phyloP scores from a whole-genome alignment of 1,140 invertebrate species.

The Vanessa atalanta region DNA sequence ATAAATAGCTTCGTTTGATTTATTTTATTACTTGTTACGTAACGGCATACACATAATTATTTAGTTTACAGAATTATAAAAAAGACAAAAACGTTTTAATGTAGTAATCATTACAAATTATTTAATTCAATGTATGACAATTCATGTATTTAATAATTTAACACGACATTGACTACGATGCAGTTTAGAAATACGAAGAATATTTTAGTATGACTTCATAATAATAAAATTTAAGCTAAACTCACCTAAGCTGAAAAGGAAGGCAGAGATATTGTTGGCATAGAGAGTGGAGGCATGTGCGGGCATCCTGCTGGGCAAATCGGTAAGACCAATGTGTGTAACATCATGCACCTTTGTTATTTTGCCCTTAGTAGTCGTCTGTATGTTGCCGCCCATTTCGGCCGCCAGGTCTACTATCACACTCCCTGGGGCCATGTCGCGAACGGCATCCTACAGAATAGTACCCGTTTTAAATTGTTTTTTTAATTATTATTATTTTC shows the following conservation, averaged over 20 bases:
- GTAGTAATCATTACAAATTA: too few species aligned
- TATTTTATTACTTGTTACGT: too few species aligned
- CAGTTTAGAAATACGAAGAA: too few species aligned
- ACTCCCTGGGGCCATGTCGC: constrained; percentile 93
- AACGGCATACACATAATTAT: too few species aligned
- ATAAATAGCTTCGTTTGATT: too few species aligned
- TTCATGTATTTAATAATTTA: too few species aligned
- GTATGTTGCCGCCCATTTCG: constrained; percentile 93
- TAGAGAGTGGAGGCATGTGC: constrained; percentile 93
- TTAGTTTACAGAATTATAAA: too few species aligned
- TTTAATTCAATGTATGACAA: too few species aligned
- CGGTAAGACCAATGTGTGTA: constrained; percentile 92
- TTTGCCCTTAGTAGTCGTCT: constrained; percentile 91
- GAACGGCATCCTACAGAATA: constrained; percentile 86
- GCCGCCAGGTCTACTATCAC: constrained; percentile 95
- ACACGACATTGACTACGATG: too few species aligned
- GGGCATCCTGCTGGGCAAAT: constrained; percentile 91
- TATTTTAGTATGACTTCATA: background rate
- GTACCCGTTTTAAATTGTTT: too few species aligned
- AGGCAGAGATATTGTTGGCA: constrained; percentile 95
- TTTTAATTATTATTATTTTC: too few species aligned
- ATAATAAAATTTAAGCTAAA: background rate
- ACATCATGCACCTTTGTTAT: constrained; percentile 89
- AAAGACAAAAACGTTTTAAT: too few species aligned
- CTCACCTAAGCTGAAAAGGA: constrained; percentile 89